Conservation (phyloP, 2,113 vertebrate species). For the Vulpes vulpes region DNA sequence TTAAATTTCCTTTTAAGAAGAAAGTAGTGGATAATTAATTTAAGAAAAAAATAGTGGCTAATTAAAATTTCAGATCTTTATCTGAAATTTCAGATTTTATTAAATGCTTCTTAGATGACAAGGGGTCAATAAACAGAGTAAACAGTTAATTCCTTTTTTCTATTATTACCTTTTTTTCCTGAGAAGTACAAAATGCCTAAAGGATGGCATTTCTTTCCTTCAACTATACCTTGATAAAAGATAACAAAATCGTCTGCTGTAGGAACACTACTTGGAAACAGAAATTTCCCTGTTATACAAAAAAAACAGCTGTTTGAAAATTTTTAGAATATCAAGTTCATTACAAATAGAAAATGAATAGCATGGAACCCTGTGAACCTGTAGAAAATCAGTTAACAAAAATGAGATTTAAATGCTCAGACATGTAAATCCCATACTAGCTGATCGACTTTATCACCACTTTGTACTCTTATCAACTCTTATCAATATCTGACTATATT, state of each 20-base stretch:
- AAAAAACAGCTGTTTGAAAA: not conserved
- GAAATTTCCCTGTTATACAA: not conserved
- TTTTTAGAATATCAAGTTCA: not conserved
- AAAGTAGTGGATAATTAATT: not conserved
- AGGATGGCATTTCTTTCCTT: not conserved
- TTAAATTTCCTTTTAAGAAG: not conserved
- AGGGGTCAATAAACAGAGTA: not conserved
- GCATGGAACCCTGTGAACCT: not conserved
- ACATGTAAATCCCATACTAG: conserved; percentile 37
- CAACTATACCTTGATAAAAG: not conserved
- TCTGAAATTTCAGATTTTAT: not conserved
- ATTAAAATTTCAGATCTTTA: not conserved
- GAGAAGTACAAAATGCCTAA: not conserved
- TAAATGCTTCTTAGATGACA: not conserved
- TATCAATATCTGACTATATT: conserved; percentile 14
- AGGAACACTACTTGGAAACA: not conserved
- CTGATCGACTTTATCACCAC: conserved; percentile 43
- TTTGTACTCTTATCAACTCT: conserved; percentile 51
- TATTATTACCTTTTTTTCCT: not conserved
- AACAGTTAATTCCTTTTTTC: not conserved
- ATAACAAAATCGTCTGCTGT: not conserved
- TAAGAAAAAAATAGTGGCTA: not conserved
- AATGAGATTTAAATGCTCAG: conserved; percentile 53
- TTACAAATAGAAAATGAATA: conserved; percentile 32
- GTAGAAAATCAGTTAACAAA: conserved; percentile 38